A percentile compares a stretch with the other conserved stretches of the same genome.
Conservation (phyloP, 2,113 vertebrate species). For the Eidolon helvum region DNA sequence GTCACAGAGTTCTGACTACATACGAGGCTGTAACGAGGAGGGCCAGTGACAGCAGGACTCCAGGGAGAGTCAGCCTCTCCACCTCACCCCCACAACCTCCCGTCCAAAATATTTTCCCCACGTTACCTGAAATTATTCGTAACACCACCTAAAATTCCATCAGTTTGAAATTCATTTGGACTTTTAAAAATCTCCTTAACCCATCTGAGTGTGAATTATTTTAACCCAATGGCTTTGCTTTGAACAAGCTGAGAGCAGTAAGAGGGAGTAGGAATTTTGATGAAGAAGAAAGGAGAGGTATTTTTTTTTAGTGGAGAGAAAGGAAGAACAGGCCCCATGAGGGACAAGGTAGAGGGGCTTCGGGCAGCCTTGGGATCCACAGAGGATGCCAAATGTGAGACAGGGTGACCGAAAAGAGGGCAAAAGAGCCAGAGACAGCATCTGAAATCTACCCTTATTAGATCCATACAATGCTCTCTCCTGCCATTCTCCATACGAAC, state of each 20-base stretch:
- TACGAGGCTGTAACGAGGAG: neutral
- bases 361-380: neutral
- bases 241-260: neutral
- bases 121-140: neutral
- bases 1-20: neutral
- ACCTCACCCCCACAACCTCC: neutral
- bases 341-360: neutral
- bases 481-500: rapidly evolving
- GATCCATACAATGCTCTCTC: neutral
- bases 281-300: neutral
- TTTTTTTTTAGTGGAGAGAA: neutral
- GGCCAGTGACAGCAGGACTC: neutral
- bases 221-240: neutral
- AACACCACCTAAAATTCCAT: neutral
- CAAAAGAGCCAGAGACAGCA: neutral
- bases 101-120: neutral
- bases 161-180: neutral
- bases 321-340: neutral
- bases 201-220: neutral
- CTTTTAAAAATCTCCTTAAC: neutral
- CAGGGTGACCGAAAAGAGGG: neutral
- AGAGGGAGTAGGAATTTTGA: neutral
- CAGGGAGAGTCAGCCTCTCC: neutral
- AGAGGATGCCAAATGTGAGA: neutral
- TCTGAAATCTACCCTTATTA: neutral